Evolutionary conservation across 2,888 invertebrate species (phyloP), one percentile per base, ranked within the genome.

Genomic region (Xiphydria camelus): DNA sequence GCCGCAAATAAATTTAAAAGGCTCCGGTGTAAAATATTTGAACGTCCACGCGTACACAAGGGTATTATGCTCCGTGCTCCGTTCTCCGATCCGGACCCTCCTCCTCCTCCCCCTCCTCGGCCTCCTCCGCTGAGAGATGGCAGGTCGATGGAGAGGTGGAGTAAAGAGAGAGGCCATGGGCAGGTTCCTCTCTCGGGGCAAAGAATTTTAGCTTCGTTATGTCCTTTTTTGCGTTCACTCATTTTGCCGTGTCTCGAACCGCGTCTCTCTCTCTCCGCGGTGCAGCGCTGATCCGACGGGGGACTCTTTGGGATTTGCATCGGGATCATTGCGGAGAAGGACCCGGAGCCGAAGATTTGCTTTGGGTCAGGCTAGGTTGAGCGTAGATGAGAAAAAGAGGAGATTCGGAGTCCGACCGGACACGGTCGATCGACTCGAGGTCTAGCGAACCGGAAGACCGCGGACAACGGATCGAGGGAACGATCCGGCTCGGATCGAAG

Each of bases 181-280:
- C 52, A 52, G 54, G 59, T 59, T 61, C 51, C 29, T 29, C 12
- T 29, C 29, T 9, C 14, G 29, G 15, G 15, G 29, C 15, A 29
- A 12, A 29, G 29, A 29, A 12, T 29, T 29, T 29, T 29, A 14
- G 31, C 37, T 50, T 50, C 47, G 33, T 59, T 62, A 55, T 57
- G 57, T 62, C 52, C 47, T 54, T 61, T n/a, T n/a, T 59, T 58
- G 50, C 49, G 43, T 55, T 49, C 45, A 58, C 53, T 61, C 54
- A 59, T 62, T 61, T 62, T 51, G 51, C 49, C 55, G 47, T 41
- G 52, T 48, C 47, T 45, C 29, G 14, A 10, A 1, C 29, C 29
- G 12, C 29, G 12, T 29, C 12, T 10, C 12, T 29, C 29, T 4
- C 12, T 26, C 10, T 26, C 14, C 26, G 10, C 29, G n/a, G n/a